Evolutionary conservation across 2,888 invertebrate genomes (phyloP).

Genomic region (Lacanobia oleracea): DNA sequence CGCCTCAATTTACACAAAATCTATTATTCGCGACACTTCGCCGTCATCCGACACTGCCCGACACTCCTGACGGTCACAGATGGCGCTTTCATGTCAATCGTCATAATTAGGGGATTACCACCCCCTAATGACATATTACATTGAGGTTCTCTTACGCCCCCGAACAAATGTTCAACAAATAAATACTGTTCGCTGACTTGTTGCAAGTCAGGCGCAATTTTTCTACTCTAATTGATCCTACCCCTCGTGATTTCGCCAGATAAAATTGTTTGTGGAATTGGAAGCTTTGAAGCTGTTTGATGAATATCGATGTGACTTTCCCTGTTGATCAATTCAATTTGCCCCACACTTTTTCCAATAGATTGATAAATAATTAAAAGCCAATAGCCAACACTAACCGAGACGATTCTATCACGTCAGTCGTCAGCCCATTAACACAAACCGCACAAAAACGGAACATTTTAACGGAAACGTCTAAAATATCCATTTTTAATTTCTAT

Average conservation of each 20-base stretch:
- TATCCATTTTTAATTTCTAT: conserved; percentile 69
- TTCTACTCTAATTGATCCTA: conserved; percentile 58
- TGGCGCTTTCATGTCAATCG: conserved; percentile 90
- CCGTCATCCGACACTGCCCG: conserved; percentile 88
- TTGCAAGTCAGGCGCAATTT: conserved; percentile 58
- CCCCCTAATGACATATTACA: conserved; percentile 89
- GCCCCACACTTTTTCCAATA: conserved; percentile 2
- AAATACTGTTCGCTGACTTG: conserved; percentile 84
- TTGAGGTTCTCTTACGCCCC: conserved; percentile 88
- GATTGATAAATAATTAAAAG: conserved; percentile 29
- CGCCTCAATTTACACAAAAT: conserved; percentile 71
- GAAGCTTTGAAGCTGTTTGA: conserved; percentile 17
- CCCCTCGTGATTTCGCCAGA: conserved; percentile 53
- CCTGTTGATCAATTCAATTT: conserved; percentile 19
- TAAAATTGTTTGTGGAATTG: conserved; percentile 45
- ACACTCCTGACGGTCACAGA: conserved; percentile 88
- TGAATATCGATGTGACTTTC: conserved; percentile 13
- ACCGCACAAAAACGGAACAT: conserved; percentile 40
- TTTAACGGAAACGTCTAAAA: conserved; percentile 57
- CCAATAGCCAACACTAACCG: conserved; percentile 12
- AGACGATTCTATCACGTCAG: conserved; percentile 25
- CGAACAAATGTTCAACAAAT: conserved; percentile 86
- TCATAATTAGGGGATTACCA: conserved; percentile 90
- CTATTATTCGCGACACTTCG: conserved; percentile 68
- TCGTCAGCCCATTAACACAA: conserved; percentile 21